phyloP scores from a whole-genome alignment of 2,113 vertebrate genomes.

The Tursiops truncatus region DNA sequence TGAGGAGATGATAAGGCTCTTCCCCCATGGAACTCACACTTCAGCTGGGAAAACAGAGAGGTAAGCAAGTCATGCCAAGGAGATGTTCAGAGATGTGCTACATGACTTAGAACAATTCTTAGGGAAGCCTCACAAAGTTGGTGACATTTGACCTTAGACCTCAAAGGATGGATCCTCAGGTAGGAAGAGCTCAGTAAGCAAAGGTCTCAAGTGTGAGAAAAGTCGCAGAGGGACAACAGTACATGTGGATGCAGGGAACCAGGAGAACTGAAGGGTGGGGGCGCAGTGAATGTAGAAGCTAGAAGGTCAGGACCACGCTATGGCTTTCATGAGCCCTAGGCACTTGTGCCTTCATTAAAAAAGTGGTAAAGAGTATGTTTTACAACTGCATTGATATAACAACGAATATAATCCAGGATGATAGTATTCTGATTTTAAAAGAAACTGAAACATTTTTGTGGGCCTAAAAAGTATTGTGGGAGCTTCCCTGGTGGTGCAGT shows the following conservation, averaged over 20 bases:
- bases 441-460: neutral
- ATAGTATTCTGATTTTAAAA: neutral
- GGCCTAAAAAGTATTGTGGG: neutral
- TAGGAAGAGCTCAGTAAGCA: neutral
- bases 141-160: neutral
- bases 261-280: neutral
- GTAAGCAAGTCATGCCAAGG: neutral
- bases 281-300: neutral
- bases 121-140: neutral
- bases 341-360: neutral
- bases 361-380: neutral
- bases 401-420: neutral
- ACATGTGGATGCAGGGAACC: neutral
- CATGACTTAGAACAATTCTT: neutral
- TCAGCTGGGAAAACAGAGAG: neutral
- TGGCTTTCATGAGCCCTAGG: neutral
- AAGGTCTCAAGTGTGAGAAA: neutral
- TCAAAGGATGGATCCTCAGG: neutral
- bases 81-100: neutral
- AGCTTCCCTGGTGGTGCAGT: no score
- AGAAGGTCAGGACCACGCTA: neutral
- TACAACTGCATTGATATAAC: neutral
- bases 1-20: neutral
- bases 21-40: neutral
- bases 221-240: neutral